Evolutionary conservation across 1,140 invertebrate genomes (phyloP), one percentile per base, ranked within the genome.

Genomic region (Monomorium pharaonis): DNA sequence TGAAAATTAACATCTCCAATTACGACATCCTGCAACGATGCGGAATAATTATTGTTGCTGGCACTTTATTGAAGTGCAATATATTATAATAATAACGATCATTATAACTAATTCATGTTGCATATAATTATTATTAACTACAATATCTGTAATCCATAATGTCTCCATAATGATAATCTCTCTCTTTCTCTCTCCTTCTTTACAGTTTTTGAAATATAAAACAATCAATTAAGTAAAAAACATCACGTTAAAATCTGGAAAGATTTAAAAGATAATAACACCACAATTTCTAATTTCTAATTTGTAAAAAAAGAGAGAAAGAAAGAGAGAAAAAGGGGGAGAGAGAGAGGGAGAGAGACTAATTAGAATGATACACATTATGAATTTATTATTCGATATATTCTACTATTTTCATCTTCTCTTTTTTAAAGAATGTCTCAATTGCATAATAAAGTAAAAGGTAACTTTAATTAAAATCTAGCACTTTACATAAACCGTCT

Each of bases 81-180:
- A 33, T 27, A 56, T 49, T 70, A 70, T 37, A 33, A 63, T 37
- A 3, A 37, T 51, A 33, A 33, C 4, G 18, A n/a, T 69, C 37
- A 27, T 49, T 27, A 44, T 69, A 37, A 56, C n/a, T 37, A 74
- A 74, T 74, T 74, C 33, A 74, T 56, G 14, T 74, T 54, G n/a
- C 7, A 56, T 54, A 21, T 56, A 74, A 74, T 56, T 24, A 56
- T 74, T 56, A 51, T 37, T 10, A 67, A 9, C 27, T 58, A 27
- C 1, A 58, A 24, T n/a, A 7, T 37, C 7, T 37, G 37, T 60
- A 30, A n/a, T 60, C 12, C 30, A 18, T 30, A 60, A 60, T 60
- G 16, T 30, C 21, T 30, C 27, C 2, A 58, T 27, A 60, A 60
- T 18, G 12, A 30, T 0, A 60, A 60, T 30, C 18, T 60, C 5